Percentiles rank a stretch among this genome's conserved stretches.
Conservation (phyloP, 2,888 invertebrate species). For the Diachrysia chrysitis region DNA sequence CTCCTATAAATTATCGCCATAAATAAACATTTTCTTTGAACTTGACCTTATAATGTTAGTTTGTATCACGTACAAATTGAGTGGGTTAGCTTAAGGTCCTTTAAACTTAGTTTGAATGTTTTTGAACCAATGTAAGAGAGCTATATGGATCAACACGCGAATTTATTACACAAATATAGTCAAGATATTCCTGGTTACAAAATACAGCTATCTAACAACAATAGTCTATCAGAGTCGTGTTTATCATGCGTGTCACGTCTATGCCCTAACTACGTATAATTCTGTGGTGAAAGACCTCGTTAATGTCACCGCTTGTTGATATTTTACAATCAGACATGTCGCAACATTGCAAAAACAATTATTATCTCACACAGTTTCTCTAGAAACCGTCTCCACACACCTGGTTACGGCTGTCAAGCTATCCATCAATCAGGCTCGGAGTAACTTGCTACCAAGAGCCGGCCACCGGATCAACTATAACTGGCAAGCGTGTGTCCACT, state of each 20-base stretch:
- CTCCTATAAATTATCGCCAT: conserved; percentile 47
- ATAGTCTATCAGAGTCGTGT: conserved; percentile 22
- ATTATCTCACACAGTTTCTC: conserved; percentile 72
- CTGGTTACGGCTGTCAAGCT: conserved; percentile 77
- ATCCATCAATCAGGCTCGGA: conserved; percentile 80
- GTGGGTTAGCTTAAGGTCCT: neutral
- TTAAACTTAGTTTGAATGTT: neutral
- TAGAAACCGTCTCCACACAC: conserved; percentile 76
- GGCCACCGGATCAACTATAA: conserved; percentile 76
- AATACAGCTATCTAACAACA: conserved; percentile 20
- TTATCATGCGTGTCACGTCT: conserved; percentile 33
- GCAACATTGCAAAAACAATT: conserved; percentile 64
- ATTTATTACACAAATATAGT: neutral
- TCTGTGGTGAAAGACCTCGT: conserved; percentile 58
- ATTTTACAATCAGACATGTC: conserved; percentile 55
- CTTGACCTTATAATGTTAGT: neutral
- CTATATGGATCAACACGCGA: neutral
- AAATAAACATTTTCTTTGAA: conserved; percentile 43
- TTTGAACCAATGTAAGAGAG: neutral
- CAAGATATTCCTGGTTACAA: conserved; percentile 8
- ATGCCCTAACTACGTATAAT: conserved; percentile 57
- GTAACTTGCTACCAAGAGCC: conserved; percentile 76
- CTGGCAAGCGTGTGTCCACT: conserved; percentile 63
- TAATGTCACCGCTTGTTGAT: conserved; percentile 50
- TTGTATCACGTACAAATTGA: neutral